Evolutionary conservation across 2,888 invertebrate species (phyloP), one percentile per base, ranked within the genome.

Genomic region (Achlya flavicornis): DNA sequence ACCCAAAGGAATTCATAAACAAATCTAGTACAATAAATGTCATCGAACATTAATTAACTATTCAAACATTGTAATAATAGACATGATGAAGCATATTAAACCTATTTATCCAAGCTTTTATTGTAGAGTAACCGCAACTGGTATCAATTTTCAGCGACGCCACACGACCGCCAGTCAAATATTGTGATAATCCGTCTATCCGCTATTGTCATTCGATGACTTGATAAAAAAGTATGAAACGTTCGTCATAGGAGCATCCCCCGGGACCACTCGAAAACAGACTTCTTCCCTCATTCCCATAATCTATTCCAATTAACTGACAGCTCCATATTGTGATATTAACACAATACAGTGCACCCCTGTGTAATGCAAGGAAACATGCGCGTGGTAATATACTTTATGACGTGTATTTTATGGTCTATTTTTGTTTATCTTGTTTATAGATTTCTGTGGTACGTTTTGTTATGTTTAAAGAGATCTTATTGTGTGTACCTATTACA

Each of bases 241-340:
- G 84, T 81, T 71, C 79, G 76, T 72, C 73, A 79, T 73, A 74
- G 69, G 70, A 70, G 66, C 85, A 83, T 90, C 93, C 93, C 91
- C 72, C 80, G 87, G 86, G 91, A 85, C 81, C 83, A 85, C 85
- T 88, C 86, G 73, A 83, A 83, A 81, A 81, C 77, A 76, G 77
- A 83, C 85, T 83, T 83, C 85, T 87, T 41, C 41, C 87, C 90
- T 90, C 81, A 90, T 92, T 93, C 93, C 93, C 93, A 93, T 93
- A 92, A 93, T 93, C 93, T 93, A 93, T 93, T 93, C 93, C 93
- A 93, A 93, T 93, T 93, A 93, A 93, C 91, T 93, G 93, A 93
- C 93, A 93, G 92, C 86, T 84, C 87, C 93, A 92, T 93, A 93
- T 93, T 92, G 93, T 93, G 85, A 89, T 91, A 92, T 88, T 91